Conservation (phyloP, 2,113 vertebrate species). For the Brachirus orientalis region DNA sequence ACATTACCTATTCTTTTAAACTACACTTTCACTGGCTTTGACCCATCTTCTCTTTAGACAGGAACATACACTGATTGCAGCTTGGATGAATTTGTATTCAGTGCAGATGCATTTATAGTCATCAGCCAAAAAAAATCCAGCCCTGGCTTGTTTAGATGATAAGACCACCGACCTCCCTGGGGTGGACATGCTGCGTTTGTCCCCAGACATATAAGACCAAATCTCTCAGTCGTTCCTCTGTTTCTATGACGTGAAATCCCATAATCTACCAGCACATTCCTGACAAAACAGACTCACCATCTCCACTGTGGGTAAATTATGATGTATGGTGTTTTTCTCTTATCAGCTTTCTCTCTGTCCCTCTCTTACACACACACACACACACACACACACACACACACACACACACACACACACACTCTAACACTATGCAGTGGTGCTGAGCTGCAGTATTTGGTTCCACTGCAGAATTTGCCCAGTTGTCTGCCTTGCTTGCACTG, state of each 20-base stretch:
- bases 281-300: not conserved
- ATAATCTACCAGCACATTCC: not conserved
- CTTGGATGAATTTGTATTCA: no score
- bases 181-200: no score
- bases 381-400: slow-evolving; percentile 10
- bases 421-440: slow-evolving; percentile 43
- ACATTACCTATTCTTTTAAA: no score
- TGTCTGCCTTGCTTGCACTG: slow-evolving; percentile 57
- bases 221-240: slow-evolving; percentile 13
- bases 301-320: slow-evolving; percentile 3
- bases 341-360: slow-evolving; percentile 2
- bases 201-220: not conserved
- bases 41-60: not conserved
- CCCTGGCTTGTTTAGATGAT: slow-evolving; percentile 1
- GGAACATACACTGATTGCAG: not conserved
- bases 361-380: not conserved
- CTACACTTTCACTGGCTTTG: no score
- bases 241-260: slow-evolving; percentile 28
- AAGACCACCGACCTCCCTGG: slow-evolving; percentile 18
- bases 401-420: slow-evolving; percentile 13
- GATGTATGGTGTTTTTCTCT: slow-evolving; percentile 14
- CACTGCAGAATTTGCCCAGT: slow-evolving; percentile 60
- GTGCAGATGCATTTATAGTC: no score
- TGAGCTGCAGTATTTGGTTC: slow-evolving; percentile 58
- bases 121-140: slow-evolving; percentile 9